These are phyloP conservation scores for Diglossa cyanea DNA, from an alignment of 2,797 vertebrate species.

Conservation along the genomic window DNA sequence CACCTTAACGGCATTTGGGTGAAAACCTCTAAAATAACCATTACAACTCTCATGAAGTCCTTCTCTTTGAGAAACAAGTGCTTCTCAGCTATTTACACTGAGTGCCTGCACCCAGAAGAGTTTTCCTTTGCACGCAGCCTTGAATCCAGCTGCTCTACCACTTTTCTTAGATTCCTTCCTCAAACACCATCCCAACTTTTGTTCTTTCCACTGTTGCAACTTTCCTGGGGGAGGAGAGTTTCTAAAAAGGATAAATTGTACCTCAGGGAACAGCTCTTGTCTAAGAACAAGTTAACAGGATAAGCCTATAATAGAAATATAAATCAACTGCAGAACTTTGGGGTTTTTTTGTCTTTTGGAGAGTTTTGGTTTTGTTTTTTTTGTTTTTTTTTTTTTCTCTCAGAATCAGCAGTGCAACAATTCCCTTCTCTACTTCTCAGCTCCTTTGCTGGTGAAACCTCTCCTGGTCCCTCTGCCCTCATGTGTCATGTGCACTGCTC, in stretches of 20 bases:
- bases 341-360: neutral
- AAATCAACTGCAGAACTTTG: neutral
- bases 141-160: neutral
- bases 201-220: conserved; percentile 27
- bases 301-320: conserved; percentile 48
- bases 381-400: neutral
- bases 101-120: neutral
- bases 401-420: neutral
- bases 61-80: neutral
- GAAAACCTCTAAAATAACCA: neutral
- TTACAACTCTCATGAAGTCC: neutral
- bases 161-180: neutral
- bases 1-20: neutral
- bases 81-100: neutral
- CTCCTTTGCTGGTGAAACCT: neutral
- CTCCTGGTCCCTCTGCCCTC: neutral
- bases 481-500: neutral
- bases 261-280: conserved; percentile 42
- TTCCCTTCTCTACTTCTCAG: neutral
- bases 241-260: conserved; percentile 43
- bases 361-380: too few species aligned
- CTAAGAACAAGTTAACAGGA: conserved; percentile 42
- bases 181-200: neutral
- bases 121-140: neutral
- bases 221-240: conserved; percentile 13